Percentiles rank a stretch among this genome's conserved stretches.
Conservation (phyloP, 2,888 invertebrate species). For the Lysandra bellargus region DNA sequence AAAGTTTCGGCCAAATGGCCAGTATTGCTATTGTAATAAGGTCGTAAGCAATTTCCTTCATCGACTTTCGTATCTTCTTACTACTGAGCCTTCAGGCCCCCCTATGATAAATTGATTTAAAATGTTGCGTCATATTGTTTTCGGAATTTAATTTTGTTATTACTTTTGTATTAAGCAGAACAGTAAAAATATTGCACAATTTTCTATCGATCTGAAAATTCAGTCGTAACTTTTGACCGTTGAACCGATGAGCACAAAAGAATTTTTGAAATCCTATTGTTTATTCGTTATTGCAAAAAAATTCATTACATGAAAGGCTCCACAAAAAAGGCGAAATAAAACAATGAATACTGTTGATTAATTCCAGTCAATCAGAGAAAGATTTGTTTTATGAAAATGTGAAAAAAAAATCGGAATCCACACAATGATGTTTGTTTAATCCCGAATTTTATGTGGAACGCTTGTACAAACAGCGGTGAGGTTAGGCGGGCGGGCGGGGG, state of each 20-base stretch:
- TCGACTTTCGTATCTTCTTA: neutral
- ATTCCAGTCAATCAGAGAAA: constrained; percentile 30
- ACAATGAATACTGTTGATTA: constrained; percentile 30
- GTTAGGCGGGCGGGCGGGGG: constrained; percentile 38
- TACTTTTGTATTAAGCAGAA: too few species aligned
- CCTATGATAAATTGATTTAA: too few species aligned
- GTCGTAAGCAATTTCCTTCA: neutral
- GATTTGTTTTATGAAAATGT: constrained; percentile 30
- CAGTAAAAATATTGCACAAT: neutral
- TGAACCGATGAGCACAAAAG: neutral
- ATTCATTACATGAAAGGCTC: constrained; percentile 10
- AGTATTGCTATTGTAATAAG: neutral
- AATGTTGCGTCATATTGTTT: too few species aligned
- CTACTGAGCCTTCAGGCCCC: neutral
- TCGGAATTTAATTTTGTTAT: too few species aligned
- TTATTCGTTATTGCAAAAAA: neutral
- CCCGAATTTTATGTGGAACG: constrained; percentile 33
- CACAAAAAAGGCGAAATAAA: constrained; percentile 16
- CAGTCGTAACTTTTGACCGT: neutral
- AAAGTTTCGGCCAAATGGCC: too few species aligned
- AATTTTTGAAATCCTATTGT: constrained; percentile 16
- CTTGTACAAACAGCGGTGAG: constrained; percentile 31
- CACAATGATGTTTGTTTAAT: constrained; percentile 32
- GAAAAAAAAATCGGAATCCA: constrained; percentile 20
- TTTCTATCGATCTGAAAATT: neutral